These are phyloP conservation scores for Tenebrio molitor DNA, from an alignment of 1,140 invertebrate genomes.

Conservation along the genomic window DNA sequence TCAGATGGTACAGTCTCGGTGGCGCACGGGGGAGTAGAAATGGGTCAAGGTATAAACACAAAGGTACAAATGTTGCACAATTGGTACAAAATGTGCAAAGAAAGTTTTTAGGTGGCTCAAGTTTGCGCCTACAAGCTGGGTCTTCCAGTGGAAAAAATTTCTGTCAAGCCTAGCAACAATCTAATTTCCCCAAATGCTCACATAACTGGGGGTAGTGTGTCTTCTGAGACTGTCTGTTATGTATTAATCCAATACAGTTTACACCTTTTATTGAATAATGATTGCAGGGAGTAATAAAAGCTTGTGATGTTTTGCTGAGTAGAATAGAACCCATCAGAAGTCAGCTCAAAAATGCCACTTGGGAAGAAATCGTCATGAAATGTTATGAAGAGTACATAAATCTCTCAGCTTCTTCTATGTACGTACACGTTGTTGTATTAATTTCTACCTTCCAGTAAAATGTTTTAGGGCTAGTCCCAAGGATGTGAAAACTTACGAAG, in stretches of 20 bases:
- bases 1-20: constrained; percentile 83
- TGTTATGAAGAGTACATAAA: constrained; percentile 74
- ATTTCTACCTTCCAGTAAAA: neutral
- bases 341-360: constrained; percentile 73
- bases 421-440: too few species aligned
- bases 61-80: constrained; percentile 60
- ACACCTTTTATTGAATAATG: constrained; percentile 45
- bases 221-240: constrained; percentile 78
- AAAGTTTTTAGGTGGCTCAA: constrained; percentile 75
- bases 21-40: constrained; percentile 85
- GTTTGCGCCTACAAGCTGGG: constrained; percentile 81
- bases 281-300: constrained; percentile 74
- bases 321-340: constrained; percentile 75
- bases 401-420: constrained; percentile 52
- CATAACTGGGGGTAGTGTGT: constrained; percentile 79
- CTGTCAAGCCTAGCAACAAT: constrained; percentile 77
- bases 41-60: constrained; percentile 87
- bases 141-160: constrained; percentile 78
- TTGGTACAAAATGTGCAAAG: neutral
- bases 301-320: constrained; percentile 75
- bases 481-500: constrained; percentile 39
- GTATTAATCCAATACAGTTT: constrained; percentile 64
- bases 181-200: constrained; percentile 77
- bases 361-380: constrained; percentile 75
- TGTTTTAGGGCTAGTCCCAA: constrained; percentile 2